A percentile compares a stretch with the other conserved stretches of the same genome.
Evolutionary conservation across 1,140 invertebrate genomes (phyloP).

Genomic region (Drosophila navojoa): DNA sequence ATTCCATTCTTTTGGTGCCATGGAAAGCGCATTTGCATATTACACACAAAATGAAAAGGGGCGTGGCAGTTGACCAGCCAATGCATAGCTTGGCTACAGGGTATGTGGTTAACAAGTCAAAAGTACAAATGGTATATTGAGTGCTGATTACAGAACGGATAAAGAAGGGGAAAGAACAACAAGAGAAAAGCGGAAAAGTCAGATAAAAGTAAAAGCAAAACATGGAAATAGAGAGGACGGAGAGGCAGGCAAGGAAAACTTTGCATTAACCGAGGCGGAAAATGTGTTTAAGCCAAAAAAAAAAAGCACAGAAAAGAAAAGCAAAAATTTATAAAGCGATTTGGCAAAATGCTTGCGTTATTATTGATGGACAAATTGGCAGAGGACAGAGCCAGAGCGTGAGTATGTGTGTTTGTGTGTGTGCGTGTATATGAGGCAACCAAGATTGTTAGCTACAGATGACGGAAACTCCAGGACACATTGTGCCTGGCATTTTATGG

Average conservation of each 20-base stretch:
- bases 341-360: conserved; percentile 73
- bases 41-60: not conserved
- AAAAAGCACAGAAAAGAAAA: conserved; percentile 9
- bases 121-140: conserved; percentile 3
- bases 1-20: not conserved
- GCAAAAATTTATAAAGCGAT: conserved; percentile 72
- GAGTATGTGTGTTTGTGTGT: not conserved
- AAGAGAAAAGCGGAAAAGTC: conserved; percentile 17
- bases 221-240: not conserved
- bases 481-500: conserved; percentile 49
- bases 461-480: conserved; percentile 41
- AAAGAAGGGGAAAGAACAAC: not conserved
- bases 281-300: conserved; percentile 36
- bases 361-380: conserved; percentile 59
- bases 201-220: conserved; percentile 9
- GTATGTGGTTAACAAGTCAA: not conserved
- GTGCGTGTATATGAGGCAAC: not conserved
- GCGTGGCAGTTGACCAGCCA: not conserved
- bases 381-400: not conserved
- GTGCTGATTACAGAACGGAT: conserved; percentile 59
- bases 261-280: conserved; percentile 39
- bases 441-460: conserved; percentile 31
- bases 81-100: not conserved
- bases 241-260: not conserved
- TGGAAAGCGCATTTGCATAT: conserved; percentile 33